These are phyloP conservation scores for Paracentrotus lividus DNA, from an alignment of 53 echinoderm and acorn worm species.

Conservation along the genomic window DNA sequence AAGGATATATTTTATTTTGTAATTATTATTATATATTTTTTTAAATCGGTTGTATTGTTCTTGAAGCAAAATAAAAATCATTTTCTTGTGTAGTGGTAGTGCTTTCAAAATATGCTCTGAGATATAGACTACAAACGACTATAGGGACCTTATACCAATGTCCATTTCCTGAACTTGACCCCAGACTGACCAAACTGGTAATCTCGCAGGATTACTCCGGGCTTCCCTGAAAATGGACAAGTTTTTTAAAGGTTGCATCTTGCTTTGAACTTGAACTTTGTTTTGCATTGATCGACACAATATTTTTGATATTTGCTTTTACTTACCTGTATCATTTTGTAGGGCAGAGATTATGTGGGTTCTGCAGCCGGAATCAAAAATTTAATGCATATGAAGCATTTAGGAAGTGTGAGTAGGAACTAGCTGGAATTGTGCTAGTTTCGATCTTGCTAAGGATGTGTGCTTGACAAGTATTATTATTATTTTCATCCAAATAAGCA, in stretches of 20 bases:
- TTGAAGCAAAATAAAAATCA: too few species aligned
- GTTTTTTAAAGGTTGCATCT: constrained; percentile 12
- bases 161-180: constrained; percentile 52
- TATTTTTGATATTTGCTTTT: not conserved
- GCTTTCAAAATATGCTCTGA: not conserved
- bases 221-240: not conserved
- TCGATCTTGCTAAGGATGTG: not conserved
- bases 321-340: too few species aligned
- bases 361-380: not conserved
- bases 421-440: not conserved
- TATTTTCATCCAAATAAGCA: not conserved
- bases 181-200: constrained; percentile 4
- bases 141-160: constrained; percentile 30
- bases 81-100: too few species aligned
- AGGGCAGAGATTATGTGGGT: not conserved
- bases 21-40: not conserved
- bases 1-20: not conserved
- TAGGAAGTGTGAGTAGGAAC: constrained; percentile 2
- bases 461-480: not conserved
- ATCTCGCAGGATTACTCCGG: not conserved
- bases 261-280: constrained; percentile 41
- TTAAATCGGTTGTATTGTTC: not conserved
- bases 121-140: not conserved
- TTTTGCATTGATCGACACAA: not conserved
- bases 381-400: not conserved